A percentile compares a stretch with the other conserved stretches of the same genome.
Evolutionary conservation across 1,140 invertebrate genomes (phyloP).

Genomic region (Sminthurinus signatus): DNA sequence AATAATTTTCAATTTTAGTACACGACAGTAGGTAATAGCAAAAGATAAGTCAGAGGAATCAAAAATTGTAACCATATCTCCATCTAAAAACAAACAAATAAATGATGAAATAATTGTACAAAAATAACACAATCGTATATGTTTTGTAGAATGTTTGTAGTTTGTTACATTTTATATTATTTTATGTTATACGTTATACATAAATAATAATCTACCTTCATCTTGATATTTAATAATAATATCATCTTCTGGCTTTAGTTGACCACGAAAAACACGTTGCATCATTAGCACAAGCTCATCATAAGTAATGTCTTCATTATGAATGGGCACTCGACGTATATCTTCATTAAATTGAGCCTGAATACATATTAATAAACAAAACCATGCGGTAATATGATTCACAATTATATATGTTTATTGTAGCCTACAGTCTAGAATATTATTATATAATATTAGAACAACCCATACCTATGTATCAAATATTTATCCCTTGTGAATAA

Average conservation of each 20-base stretch:
- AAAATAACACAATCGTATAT: no score
- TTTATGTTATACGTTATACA: no score
- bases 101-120: slow-evolving; percentile 12
- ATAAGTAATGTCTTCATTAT: slow-evolving; percentile 71
- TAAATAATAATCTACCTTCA: no score
- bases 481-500: no score
- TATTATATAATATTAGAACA: neutral
- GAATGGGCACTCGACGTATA: slow-evolving; percentile 64
- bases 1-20: slow-evolving; percentile 61
- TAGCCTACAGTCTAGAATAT: neutral
- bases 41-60: slow-evolving; percentile 66
- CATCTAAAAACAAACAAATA: slow-evolving; percentile 52
- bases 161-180: no score
- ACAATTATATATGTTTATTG: no score
- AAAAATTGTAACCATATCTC: slow-evolving; percentile 66
- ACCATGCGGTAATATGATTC: neutral
- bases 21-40: slow-evolving; percentile 64
- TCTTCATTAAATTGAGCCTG: slow-evolving; percentile 64
- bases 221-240: slow-evolving; percentile 69
- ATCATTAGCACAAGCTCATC: slow-evolving; percentile 72
- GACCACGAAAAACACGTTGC: slow-evolving; percentile 55
- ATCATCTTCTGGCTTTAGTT: slow-evolving; percentile 59
- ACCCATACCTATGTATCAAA: no score
- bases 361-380: slow-evolving; percentile 32
- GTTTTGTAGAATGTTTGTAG: no score